Percentiles rank a stretch among this genome's conserved stretches.
phyloP scores from a whole-genome alignment of 2,113 vertebrate genomes.

The Nerophis ophidion region DNA sequence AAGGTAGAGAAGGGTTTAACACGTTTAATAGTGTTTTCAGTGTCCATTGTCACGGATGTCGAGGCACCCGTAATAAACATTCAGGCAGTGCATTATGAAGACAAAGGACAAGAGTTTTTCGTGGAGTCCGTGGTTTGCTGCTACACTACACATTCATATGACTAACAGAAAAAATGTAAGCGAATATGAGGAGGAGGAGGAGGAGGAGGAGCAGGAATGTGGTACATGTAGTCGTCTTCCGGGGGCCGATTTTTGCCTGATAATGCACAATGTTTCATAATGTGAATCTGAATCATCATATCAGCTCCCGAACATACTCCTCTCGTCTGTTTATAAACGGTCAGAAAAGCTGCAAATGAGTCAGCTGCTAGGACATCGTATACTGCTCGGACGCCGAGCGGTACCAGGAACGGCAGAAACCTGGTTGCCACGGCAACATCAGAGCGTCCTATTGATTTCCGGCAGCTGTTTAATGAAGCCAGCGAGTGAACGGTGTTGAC shows the following conservation, averaged over 20 bases:
- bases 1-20: background rate
- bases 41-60: slow-evolving; percentile 19
- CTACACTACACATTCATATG: background rate
- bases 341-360: background rate
- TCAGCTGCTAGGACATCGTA: background rate
- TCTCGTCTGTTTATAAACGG: background rate
- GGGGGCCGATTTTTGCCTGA: background rate
- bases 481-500: background rate
- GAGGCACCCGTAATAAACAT: slow-evolving; percentile 6
- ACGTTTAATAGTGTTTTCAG: background rate
- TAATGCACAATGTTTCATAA: background rate
- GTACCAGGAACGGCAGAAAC: too few relatives aligned
- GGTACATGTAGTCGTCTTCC: background rate
- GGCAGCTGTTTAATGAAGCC: background rate
- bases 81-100: background rate
- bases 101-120: slow-evolving; percentile 2
- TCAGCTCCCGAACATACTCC: background rate
- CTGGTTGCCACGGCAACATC: slow-evolving; percentile 1
- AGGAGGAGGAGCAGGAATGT: background rate
- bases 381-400: too few relatives aligned
- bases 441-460: too few relatives aligned
- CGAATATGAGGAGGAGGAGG: background rate
- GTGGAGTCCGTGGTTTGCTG: background rate
- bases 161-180: background rate
- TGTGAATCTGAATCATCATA: background rate